Conservation (phyloP, 1,140 invertebrate genomes). For the Scaptomyza montana region DNA sequence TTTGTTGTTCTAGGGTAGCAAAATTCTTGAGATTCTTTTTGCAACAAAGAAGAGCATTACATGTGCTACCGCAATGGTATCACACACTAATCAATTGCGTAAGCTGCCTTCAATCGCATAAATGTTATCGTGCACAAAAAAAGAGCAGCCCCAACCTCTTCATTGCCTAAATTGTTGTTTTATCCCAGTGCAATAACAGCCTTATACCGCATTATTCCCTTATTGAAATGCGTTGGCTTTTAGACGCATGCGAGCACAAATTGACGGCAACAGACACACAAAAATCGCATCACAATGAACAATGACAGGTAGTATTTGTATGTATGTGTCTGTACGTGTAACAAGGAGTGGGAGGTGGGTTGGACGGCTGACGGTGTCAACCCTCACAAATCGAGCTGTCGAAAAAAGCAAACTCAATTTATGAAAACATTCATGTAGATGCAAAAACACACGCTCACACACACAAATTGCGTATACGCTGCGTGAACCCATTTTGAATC, state of each 20-base stretch:
- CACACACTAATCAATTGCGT: conserved; percentile 46
- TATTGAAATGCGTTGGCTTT: conserved; percentile 50
- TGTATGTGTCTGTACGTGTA: not conserved
- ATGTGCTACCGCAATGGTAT: conserved; percentile 1
- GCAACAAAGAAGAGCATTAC: conserved; percentile 3
- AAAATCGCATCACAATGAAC: conserved; percentile 31
- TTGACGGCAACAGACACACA: conserved; percentile 28
- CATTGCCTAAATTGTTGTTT: conserved; percentile 5
- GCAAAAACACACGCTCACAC: conserved; percentile 24
- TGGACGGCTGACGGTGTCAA: conserved; percentile 5
- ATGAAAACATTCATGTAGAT: conserved; percentile 62
- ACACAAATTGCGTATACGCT: conserved; percentile 69
- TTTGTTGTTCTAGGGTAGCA: conserved; percentile 19
- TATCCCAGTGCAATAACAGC: conserved; percentile 26
- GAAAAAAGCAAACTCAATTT: conserved; percentile 78
- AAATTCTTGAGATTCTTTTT: conserved; percentile 27
- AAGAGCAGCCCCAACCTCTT: not conserved
- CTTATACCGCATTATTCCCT: conserved; percentile 70
- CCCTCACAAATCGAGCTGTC: conserved; percentile 52
- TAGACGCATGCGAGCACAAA: not conserved
- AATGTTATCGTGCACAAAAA: conserved; percentile 29
- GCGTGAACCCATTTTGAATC: conserved; percentile 53
- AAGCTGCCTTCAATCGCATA: conserved; percentile 37
- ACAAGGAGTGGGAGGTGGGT: not conserved
- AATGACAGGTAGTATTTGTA: conserved; percentile 52